Conservation (phyloP, 2,113 vertebrate genomes). For the Bettongia penicillata region DNA sequence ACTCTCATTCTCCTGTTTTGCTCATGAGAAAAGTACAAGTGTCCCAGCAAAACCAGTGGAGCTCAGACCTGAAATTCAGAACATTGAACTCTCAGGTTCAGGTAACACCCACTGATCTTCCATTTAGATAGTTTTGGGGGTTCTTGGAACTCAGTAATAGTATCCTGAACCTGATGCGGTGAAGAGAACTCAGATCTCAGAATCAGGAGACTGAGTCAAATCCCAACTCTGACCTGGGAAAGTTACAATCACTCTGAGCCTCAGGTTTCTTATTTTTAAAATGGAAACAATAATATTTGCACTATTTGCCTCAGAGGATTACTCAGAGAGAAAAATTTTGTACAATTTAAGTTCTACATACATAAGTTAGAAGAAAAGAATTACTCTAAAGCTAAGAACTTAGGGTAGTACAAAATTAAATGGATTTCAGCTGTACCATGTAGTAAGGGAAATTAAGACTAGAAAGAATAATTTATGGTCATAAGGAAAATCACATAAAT, state of each 20-base stretch:
- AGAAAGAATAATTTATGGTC: neutral
- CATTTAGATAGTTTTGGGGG: neutral
- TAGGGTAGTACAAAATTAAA: neutral
- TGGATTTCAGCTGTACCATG: neutral
- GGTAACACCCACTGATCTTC: neutral
- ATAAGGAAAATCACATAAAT: neutral
- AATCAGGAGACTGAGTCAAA: neutral
- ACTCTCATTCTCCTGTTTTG: slow-evolving; percentile 61
- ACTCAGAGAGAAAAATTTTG: neutral
- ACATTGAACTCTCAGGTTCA: neutral
- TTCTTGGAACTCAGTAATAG: slow-evolving; percentile 1
- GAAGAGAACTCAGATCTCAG: neutral
- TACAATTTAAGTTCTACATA: neutral
- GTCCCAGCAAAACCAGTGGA: slow-evolving; percentile 26
- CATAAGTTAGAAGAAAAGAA: neutral
- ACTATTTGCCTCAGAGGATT: neutral
- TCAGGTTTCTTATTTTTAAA: neutral
- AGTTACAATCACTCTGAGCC: neutral
- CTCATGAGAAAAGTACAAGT: slow-evolving; percentile 72
- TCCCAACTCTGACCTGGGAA: neutral
- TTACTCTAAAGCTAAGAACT: neutral
- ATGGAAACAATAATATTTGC: neutral
- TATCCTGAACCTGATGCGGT: neutral
- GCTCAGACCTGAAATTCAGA: neutral
- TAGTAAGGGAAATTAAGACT: neutral